Evolutionary conservation across 2,888 invertebrate genomes (phyloP).

Genomic region (Eueremaeus valkanovi): DNA sequence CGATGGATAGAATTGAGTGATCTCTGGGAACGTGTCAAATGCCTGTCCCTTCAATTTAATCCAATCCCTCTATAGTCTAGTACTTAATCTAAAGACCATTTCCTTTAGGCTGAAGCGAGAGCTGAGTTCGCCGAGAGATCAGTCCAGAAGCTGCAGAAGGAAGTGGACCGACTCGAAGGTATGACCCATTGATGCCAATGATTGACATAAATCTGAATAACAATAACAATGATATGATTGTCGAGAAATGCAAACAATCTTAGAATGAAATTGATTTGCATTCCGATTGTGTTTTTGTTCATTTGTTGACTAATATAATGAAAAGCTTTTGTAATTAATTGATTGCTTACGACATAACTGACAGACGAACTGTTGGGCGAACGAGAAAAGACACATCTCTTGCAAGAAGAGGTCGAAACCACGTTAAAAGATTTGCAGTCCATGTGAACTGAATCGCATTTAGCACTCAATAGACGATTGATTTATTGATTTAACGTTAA

Average conservation of each 20-base stretch:
- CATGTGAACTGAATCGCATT: slow-evolving; percentile 65
- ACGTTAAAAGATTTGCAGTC: slow-evolving; percentile 98
- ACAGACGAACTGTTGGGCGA: slow-evolving; percentile 92
- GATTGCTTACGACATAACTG: background rate
- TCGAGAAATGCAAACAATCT: background rate
- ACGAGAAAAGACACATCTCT: slow-evolving; percentile 91
- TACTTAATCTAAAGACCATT: slow-evolving; percentile 19
- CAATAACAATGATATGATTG: background rate
- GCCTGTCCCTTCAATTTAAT: too few relatives aligned
- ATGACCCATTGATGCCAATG: slow-evolving; percentile 51
- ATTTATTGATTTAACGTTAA: too few relatives aligned
- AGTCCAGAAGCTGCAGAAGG: slow-evolving; percentile 99
- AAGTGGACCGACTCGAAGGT: slow-evolving; percentile 99
- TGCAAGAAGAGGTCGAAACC: slow-evolving; percentile 97
- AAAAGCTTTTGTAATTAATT: background rate
- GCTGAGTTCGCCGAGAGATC: slow-evolving; percentile 99
- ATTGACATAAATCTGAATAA: background rate
- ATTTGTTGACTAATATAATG: background rate
- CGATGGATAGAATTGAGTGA: too few relatives aligned
- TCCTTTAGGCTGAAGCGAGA: slow-evolving; percentile 94
- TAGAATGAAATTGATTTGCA: background rate
- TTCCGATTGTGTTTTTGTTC: background rate
- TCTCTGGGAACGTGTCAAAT: too few relatives aligned
- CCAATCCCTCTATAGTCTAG: too few relatives aligned
- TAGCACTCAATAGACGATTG: background rate